phyloP scores from a whole-genome alignment of 2,888 invertebrate genomes.

The Drosophila quinaria region DNA sequence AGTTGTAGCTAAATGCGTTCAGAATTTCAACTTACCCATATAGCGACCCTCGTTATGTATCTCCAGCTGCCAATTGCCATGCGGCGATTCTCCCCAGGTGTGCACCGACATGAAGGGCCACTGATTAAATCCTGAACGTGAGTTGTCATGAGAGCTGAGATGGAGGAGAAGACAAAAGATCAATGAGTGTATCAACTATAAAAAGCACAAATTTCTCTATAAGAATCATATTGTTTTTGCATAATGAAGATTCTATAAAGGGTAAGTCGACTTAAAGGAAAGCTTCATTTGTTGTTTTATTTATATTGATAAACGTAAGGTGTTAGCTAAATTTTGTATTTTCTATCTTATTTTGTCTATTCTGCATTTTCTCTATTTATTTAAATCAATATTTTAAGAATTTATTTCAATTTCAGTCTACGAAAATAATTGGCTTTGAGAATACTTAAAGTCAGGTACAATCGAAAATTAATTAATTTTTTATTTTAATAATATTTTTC shows the following conservation, averaged over 20 bases:
- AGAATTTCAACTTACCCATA: slow-evolving; percentile 89
- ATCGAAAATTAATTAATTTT: neutral
- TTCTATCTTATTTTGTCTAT: too few relatives aligned
- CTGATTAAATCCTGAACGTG: slow-evolving; percentile 96
- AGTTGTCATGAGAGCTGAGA: slow-evolving; percentile 90
- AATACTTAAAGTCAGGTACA: neutral
- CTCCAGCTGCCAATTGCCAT: slow-evolving; percentile 97
- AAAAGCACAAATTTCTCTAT: neutral
- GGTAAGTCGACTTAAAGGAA: too few relatives aligned
- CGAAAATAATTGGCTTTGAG: neutral
- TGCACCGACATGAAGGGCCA: slow-evolving; percentile 99
- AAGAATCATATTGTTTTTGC: neutral
- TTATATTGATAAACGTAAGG: too few relatives aligned
- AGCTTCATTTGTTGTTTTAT: too few relatives aligned
- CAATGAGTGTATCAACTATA: neutral
- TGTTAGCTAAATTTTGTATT: too few relatives aligned
- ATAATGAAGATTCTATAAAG: neutral
- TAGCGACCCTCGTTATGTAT: slow-evolving; percentile 97
- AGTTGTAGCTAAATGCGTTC: neutral
- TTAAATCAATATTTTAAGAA: too few relatives aligned
- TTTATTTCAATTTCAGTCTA: too few relatives aligned
- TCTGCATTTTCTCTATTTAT: too few relatives aligned
- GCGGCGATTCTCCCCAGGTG: slow-evolving; percentile 98
- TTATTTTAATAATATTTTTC: too few relatives aligned
- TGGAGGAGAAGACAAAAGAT: neutral